These are phyloP conservation scores for Notothenia coriiceps DNA, from an alignment of 2,113 vertebrate genomes.

Conservation along the genomic window DNA sequence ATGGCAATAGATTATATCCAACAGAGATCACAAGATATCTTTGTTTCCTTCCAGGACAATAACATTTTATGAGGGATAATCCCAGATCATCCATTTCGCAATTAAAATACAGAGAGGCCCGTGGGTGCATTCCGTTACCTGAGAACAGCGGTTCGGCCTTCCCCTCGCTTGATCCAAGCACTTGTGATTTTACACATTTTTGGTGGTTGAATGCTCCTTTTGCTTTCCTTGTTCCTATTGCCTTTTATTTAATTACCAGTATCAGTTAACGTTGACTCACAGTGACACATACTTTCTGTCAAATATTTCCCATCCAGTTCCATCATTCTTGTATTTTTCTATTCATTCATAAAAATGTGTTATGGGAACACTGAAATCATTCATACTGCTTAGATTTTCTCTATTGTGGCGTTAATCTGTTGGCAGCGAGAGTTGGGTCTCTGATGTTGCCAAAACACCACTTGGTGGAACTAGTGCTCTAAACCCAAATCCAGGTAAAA, in stretches of 20 bases:
- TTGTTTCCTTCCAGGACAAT: conserved; percentile 81
- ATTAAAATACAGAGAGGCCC: conserved; percentile 81
- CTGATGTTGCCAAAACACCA: conserved; percentile 76
- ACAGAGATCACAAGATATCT: conserved; percentile 84
- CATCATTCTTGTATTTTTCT: background rate
- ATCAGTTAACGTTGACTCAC: background rate
- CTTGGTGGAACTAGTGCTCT: conserved; percentile 71
- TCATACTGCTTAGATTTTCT: conserved; percentile 23
- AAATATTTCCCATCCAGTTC: background rate
- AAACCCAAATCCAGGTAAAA: conserved; percentile 73
- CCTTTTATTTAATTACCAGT: background rate
- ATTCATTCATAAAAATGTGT: conserved; percentile 27
- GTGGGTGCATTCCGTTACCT: conserved; percentile 63
- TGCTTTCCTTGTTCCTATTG: background rate
- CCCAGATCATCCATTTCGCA: conserved; percentile 84
- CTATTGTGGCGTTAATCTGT: conserved; percentile 42
- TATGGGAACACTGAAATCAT: conserved; percentile 11
- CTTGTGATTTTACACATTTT: background rate
- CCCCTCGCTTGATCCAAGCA: conserved; percentile 2
- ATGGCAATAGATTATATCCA: conserved; percentile 82
- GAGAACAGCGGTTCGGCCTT: conserved; percentile 48
- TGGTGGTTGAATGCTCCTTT: background rate
- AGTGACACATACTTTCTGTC: background rate
- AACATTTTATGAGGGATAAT: conserved; percentile 87
- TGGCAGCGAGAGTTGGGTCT: conserved; percentile 48